Percentiles rank a stretch among this genome's conserved stretches.
phyloP scores from a whole-genome alignment of 2,113 vertebrate genomes.

The Dolichallabes microphthalmus region DNA sequence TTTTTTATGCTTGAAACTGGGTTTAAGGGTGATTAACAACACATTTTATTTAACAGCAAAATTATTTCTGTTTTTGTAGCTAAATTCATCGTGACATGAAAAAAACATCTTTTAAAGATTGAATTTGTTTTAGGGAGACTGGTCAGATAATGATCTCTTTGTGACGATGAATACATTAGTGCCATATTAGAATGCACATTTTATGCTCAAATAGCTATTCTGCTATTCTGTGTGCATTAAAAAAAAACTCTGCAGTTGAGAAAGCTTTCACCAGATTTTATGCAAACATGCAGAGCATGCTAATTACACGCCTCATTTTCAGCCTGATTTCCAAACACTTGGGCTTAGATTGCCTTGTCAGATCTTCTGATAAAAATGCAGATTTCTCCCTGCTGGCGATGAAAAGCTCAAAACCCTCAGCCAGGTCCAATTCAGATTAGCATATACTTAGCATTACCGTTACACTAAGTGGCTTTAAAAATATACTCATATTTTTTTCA shows the following conservation, averaged over 20 bases:
- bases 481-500: constrained; percentile 7
- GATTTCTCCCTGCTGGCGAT: constrained; percentile 31
- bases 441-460: constrained; percentile 28
- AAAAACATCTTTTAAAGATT: neutral
- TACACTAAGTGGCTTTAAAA: constrained; percentile 43
- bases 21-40: neutral
- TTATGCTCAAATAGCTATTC: neutral
- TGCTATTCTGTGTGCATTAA: neutral
- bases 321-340: constrained; percentile 47
- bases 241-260: constrained; percentile 51
- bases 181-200: neutral
- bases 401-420: constrained; percentile 18
- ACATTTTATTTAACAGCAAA: neutral
- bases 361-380: constrained; percentile 45
- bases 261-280: constrained; percentile 80
- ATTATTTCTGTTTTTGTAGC: neutral
- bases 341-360: constrained; percentile 36
- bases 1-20: neutral
- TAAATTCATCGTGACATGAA: neutral
- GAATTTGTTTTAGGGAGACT: neutral
- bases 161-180: neutral
- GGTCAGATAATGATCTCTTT: neutral
- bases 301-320: constrained; percentile 66
- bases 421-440: constrained; percentile 46
- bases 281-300: constrained; percentile 73